Base-by-base conservation (phyloP, 2,888 invertebrate genomes). In the Agrenia bidenticulata region DNA sequence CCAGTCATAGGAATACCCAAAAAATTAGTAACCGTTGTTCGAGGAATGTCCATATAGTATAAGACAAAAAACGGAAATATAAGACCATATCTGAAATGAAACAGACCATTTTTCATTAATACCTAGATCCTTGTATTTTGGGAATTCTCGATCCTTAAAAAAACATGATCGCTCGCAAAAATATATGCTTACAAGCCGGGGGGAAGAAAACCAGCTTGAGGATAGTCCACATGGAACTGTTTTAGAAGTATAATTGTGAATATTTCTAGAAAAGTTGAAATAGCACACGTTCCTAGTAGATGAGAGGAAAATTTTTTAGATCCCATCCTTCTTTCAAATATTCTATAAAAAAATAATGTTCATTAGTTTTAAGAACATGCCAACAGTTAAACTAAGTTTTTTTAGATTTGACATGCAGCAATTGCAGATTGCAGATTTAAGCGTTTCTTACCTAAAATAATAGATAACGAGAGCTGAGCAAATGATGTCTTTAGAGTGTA, bases 141-240 rank as follows among this genome's bases (percentile, higher is more conserved):
- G 11, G 24, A n/a, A 17, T 4, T 32, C 37, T 37, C 15, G 9
- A 39, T 11, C 9, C 39, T 39, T 9, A 9, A 15, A 39, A 9
- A 11, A 39, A 39, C 15, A 9, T 39, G 39, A 39, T 39, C n/a
- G n/a, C n/a, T n/a, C n/a, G n/a, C n/a, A n/a, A n/a, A n/a, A n/a
- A n/a, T n/a, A n/a, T n/a, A n/a, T n/a, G n/a, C 82, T 80, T 78
- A 83, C 83, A 82, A 80, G 70, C 83, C 83, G 15, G 81, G 79
- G 0, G 83, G 82, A 27, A 83, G 77, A 39, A 76, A 77, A 2
- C 79, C 78, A 24, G 77, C 78, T 58, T 77, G 76, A 42, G 79
- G 79, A 39, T 81, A 76, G 49, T 80, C 79, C 37, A 81, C 32
- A 70, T 50, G 80, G 78, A 32, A 80, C 9, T 77, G 73, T 66